Evolutionary conservation across 2,113 vertebrate genomes (phyloP).

Genomic region (Engraulis encrasicolus): DNA sequence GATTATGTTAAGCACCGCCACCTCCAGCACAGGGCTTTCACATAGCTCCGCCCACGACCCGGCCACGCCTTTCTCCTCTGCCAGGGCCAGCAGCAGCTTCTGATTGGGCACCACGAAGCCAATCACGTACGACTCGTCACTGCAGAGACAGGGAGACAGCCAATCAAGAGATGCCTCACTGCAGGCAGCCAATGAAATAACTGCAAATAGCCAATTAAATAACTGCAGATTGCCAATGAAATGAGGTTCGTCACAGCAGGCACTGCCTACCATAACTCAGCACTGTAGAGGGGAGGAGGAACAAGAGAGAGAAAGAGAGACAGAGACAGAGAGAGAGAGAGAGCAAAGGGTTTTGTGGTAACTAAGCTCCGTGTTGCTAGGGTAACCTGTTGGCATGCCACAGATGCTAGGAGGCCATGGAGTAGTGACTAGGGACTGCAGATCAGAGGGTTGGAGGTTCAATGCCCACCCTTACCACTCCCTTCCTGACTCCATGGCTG

Average conservation of each 20-base stretch:
- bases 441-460: no score
- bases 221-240: not conserved
- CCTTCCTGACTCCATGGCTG: no score
- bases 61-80: slow-evolving; percentile 77
- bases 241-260: not conserved
- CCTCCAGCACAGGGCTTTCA: slow-evolving; percentile 84
- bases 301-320: not conserved
- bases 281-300: not conserved
- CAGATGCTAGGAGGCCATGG: no score
- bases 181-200: not conserved
- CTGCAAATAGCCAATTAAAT: not conserved
- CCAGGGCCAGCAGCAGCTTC: slow-evolving; percentile 86
- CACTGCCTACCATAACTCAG: not conserved
- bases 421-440: no score
- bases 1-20: slow-evolving; percentile 86
- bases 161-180: not conserved
- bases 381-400: no score
- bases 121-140: slow-evolving; percentile 92
- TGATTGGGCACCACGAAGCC: slow-evolving; percentile 97
- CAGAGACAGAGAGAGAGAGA: not conserved
- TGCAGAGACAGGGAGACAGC: slow-evolving; percentile 58
- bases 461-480: no score
- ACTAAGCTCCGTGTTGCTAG: not conserved
- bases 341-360: not conserved
- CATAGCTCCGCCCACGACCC: slow-evolving; percentile 90